A percentile compares a stretch with the other conserved stretches of the same genome.
Evolutionary conservation across 2,888 invertebrate species (phyloP).

Genomic region (Hypsopygia costalis): DNA sequence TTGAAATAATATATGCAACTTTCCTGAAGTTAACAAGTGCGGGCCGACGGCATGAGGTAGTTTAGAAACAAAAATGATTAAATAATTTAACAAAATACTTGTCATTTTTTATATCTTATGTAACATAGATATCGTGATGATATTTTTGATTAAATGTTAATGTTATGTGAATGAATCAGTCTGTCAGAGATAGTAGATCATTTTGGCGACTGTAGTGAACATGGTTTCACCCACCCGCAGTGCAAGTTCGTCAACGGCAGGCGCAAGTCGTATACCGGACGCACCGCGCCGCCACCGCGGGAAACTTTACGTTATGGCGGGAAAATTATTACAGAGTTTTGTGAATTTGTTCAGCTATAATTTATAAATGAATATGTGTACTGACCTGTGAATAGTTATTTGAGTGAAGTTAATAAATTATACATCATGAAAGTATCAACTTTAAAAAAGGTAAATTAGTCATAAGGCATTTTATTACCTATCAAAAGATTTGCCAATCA

Average conservation of each 20-base stretch:
- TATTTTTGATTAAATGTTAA: no score
- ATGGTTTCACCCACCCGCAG: constrained; percentile 30
- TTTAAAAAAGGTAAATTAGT: constrained; percentile 40
- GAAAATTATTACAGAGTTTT: constrained; percentile 33
- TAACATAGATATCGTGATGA: no score
- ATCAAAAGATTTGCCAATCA: no score
- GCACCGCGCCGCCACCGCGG: constrained; percentile 40
- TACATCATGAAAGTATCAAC: constrained; percentile 43
- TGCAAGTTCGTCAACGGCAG: constrained; percentile 40
- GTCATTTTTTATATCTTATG: no score
- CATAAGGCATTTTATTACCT: no score
- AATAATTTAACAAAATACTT: no score
- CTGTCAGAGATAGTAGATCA: constrained; percentile 7
- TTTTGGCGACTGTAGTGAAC: constrained; percentile 8
- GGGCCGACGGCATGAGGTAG: no score
- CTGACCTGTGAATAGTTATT: constrained; percentile 21
- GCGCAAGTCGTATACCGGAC: constrained; percentile 35
- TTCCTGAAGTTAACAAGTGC: no score
- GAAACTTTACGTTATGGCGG: constrained; percentile 65
- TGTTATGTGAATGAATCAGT: constrained; percentile 6
- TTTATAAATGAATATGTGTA: constrained; percentile 17
- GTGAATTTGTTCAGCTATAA: constrained; percentile 14
- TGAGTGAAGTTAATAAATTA: constrained; percentile 26
- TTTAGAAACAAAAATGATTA: no score
- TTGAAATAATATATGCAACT: no score